phyloP scores from a whole-genome alignment of 1,140 invertebrate species.

The Pseudomyrmex dendroicus region DNA sequence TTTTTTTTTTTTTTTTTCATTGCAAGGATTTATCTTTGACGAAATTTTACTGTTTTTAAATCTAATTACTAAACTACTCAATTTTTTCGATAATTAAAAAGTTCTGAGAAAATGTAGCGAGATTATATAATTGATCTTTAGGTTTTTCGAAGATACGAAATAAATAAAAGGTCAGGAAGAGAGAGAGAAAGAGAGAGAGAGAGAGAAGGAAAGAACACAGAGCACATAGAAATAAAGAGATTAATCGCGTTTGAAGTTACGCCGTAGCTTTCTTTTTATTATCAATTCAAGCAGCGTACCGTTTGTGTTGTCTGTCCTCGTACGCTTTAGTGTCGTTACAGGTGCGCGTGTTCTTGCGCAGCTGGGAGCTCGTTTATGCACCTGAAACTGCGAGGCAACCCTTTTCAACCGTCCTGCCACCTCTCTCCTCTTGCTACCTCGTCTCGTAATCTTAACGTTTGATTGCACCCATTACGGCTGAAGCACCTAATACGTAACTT shows the following conservation, averaged over 20 bases:
- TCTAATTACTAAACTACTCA: background rate
- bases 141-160: background rate
- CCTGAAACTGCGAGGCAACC: slow-evolving; percentile 58
- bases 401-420: slow-evolving; percentile 22
- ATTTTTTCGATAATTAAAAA: slow-evolving; percentile 24
- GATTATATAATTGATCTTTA: background rate
- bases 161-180: background rate
- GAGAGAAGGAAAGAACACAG: no score
- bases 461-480: slow-evolving; percentile 79
- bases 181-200: no score
- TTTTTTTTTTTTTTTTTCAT: background rate
- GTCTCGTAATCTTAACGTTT: slow-evolving; percentile 79
- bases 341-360: slow-evolving; percentile 45
- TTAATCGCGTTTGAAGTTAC: background rate
- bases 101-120: background rate
- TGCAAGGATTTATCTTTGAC: background rate
- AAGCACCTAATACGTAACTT: slow-evolving; percentile 80
- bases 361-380: slow-evolving; percentile 65
- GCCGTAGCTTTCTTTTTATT: slow-evolving; percentile 5
- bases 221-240: background rate
- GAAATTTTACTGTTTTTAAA: background rate
- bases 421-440: background rate
- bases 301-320: slow-evolving; percentile 8
- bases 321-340: slow-evolving; percentile 15
- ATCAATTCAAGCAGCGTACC: background rate